Evolutionary conservation across 2,113 vertebrate genomes (phyloP).

Genomic region (Muscicapa adusta): DNA sequence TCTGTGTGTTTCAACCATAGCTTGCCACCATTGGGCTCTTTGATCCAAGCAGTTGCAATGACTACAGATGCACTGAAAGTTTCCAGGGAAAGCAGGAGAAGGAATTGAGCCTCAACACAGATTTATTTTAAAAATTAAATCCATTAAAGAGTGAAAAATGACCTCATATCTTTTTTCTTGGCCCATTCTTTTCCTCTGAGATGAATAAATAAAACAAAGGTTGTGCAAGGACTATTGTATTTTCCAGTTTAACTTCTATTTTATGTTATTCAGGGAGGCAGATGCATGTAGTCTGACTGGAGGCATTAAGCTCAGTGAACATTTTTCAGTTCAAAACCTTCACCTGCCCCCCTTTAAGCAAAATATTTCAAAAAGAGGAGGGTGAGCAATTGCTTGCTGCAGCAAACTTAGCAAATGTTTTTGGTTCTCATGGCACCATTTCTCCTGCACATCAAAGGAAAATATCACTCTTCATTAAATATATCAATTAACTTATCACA

Average conservation of each 20-base stretch:
- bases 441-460: conserved; percentile 16
- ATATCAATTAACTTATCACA: conserved; percentile 25
- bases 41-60: background rate
- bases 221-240: background rate
- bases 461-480: conserved; percentile 14
- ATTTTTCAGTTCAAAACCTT: conserved; percentile 39
- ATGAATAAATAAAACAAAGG: conserved; percentile 18
- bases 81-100: background rate
- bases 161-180: background rate
- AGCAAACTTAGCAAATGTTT: background rate
- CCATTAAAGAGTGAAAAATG: background rate
- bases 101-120: background rate
- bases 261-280: conserved; percentile 8
- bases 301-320: conserved; percentile 44
- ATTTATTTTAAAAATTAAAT: background rate
- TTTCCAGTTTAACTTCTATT: conserved; percentile 37
- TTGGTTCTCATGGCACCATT: background rate
- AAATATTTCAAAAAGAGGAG: conserved; percentile 27
- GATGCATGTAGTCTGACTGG: conserved; percentile 34
- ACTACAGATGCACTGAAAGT: background rate
- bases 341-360: background rate
- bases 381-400: background rate
- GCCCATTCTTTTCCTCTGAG: background rate
- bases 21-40: background rate
- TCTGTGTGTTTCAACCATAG: background rate